A percentile compares a stretch with the other conserved stretches of the same genome.
These are phyloP conservation scores for Malurus elegans DNA, from an alignment of 2,113 vertebrate genomes.

Conservation along the genomic window DNA sequence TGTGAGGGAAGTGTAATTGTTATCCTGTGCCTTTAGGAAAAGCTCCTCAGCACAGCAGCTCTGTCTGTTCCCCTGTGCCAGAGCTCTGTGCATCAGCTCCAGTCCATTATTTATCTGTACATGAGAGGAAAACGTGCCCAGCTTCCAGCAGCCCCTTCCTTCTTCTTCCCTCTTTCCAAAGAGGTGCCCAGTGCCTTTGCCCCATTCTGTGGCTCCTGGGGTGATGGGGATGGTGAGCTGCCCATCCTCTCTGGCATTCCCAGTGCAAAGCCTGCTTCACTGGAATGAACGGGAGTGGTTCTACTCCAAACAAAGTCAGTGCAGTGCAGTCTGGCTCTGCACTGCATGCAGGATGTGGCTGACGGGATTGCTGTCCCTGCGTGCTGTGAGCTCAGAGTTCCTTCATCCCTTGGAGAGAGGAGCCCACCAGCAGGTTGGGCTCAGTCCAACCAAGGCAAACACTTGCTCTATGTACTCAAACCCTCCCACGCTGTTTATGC, in stretches of 20 bases:
- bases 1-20: not conserved
- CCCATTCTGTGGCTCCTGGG: not conserved
- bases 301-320: not conserved
- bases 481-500: not conserved
- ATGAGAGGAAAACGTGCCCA: not conserved
- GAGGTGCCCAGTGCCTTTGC: not conserved
- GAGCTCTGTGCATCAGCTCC: not conserved
- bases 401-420: not conserved
- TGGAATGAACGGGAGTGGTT: not conserved
- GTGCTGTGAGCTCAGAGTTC: not conserved
- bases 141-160: not conserved
- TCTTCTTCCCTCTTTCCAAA: not conserved
- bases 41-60: not conserved
- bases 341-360: not conserved
- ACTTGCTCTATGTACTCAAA: not conserved
- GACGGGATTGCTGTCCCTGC: not conserved
- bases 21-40: fast-evolving
- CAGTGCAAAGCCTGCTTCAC: not conserved
- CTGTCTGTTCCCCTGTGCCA: not conserved
- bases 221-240: not conserved
- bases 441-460: not conserved
- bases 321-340: not conserved
- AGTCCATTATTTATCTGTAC: not conserved
- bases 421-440: not conserved
- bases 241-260: not conserved